These are phyloP conservation scores for Taeniopygia guttata DNA, from an alignment of 2,797 vertebrate species.

Conservation along the genomic window DNA sequence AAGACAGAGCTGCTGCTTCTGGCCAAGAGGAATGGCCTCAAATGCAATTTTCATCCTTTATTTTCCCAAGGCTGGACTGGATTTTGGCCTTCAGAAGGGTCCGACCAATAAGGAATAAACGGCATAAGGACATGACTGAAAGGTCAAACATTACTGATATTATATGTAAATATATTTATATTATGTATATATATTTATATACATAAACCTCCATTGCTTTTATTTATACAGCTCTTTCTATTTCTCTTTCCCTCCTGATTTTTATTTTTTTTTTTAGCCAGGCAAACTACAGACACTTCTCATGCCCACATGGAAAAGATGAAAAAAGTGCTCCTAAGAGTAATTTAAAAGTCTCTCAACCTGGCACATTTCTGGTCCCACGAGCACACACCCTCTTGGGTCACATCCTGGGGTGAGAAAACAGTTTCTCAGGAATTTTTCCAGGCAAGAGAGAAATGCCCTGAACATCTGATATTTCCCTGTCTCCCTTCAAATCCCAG, in stretches of 20 bases:
- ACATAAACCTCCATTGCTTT: not conserved
- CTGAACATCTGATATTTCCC: not conserved
- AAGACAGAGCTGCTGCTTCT: not conserved
- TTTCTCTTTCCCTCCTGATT: not conserved
- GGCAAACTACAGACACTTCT: not conserved
- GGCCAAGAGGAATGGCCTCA: not conserved
- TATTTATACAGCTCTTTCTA: not conserved
- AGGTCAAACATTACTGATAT: not conserved
- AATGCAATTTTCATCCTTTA: not conserved
- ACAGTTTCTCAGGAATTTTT: not conserved
- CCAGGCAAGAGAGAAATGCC: not conserved
- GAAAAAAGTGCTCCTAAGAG: not conserved
- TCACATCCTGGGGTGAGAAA: not conserved
- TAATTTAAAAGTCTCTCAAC: not conserved
- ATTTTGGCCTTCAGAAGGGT: not conserved
- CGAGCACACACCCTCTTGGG: not conserved
- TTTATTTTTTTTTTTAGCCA: not conserved
- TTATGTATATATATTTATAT: not conserved
- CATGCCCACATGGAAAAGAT: not conserved
- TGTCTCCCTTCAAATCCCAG: not conserved
- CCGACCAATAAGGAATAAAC: not conserved
- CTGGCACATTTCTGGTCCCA: not conserved
- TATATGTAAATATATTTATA: not conserved
- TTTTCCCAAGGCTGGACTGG: accelerated
- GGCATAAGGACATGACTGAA: not conserved